Evolutionary conservation across 2,113 vertebrate genomes (phyloP).

Genomic region (Urocolius indicus): DNA sequence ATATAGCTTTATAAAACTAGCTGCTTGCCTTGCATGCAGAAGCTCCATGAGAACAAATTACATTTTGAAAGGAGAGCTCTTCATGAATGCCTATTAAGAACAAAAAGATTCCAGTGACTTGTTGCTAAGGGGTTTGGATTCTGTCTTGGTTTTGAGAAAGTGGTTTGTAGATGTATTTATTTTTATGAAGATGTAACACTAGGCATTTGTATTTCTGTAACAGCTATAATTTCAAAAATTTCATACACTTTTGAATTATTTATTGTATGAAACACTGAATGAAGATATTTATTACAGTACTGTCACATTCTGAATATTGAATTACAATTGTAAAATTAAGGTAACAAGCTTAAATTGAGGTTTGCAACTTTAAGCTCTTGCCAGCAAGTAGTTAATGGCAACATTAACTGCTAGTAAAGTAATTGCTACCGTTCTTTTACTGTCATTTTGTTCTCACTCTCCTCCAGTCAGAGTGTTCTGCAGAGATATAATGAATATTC

Average conservation of each 20-base stretch:
- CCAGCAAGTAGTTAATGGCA: constrained; percentile 52
- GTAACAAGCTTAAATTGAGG: constrained; percentile 26
- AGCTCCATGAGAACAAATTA: not conserved
- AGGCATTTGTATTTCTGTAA: not conserved
- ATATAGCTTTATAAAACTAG: not conserved
- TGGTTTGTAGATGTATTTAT: not conserved
- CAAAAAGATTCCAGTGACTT: not conserved
- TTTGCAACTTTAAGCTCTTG: constrained; percentile 35
- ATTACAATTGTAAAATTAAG: constrained; percentile 30
- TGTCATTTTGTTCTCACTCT: constrained; percentile 66
- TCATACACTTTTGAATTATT: not conserved
- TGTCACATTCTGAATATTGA: constrained; percentile 31
- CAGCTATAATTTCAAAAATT: not conserved
- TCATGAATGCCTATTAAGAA: not conserved
- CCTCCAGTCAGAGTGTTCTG: constrained; percentile 41
- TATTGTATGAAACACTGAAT: not conserved
- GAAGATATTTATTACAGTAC: not conserved
- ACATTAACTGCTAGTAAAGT: constrained; percentile 49
- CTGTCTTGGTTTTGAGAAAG: not conserved
- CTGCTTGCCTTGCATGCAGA: not conserved
- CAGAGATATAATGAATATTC: constrained; percentile 62
- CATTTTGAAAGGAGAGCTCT: not conserved
- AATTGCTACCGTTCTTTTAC: constrained; percentile 57
- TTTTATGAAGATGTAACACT: not conserved
- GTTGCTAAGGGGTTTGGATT: not conserved